Base-by-base conservation (phyloP, 1,140 invertebrate species). In the Caerostris darwini region DNA sequence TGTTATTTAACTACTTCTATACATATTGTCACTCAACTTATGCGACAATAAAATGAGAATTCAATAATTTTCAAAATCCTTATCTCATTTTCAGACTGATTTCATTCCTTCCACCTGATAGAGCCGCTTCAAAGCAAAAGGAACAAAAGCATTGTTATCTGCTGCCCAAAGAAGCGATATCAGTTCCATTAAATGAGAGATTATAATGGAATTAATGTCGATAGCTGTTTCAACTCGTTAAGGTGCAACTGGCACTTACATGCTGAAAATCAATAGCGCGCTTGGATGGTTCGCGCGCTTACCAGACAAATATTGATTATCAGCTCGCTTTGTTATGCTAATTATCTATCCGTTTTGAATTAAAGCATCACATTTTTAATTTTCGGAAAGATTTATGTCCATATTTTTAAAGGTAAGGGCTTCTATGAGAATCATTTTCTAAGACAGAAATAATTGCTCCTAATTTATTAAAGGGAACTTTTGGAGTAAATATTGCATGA, bases 171-270 rank as follows among this genome's bases (percentile, higher is more conserved):
- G 50, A 87, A 87, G 85, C 85, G 59, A 87, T 87, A 87, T 59
- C 85, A 64, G 85, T 61, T 54, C 34, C 85, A 87, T 87, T 87
- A 87, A 57, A 87, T 19, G 17, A 14, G 34, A 87, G 85, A 87
- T 87, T 87, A 87, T 87, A 87, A 87, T 87, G 56, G 88, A 90
- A 90, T 90, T 71, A 90, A 90, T 90, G 88, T 77, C 88, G 67
- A 90, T 90, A 90, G 88, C 54, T 71, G 88, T 77, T 71, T 77
- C 59, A 61, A 61, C 58, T 87, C 85, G 57, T 87, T 57, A 90
- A 90, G 67, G 88, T 90, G 67, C 53, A 71, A 19, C 54, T 57
- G 88, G 88, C 88, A 90, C 64, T 77, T 61, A 67, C 86, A 88
- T 54, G 57, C 57, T 58, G 56, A 85, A 58, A 58, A 53, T 57